These are phyloP conservation scores for Labrus mixtus DNA, from an alignment of 2,113 vertebrate species.

Conservation along the genomic window DNA sequence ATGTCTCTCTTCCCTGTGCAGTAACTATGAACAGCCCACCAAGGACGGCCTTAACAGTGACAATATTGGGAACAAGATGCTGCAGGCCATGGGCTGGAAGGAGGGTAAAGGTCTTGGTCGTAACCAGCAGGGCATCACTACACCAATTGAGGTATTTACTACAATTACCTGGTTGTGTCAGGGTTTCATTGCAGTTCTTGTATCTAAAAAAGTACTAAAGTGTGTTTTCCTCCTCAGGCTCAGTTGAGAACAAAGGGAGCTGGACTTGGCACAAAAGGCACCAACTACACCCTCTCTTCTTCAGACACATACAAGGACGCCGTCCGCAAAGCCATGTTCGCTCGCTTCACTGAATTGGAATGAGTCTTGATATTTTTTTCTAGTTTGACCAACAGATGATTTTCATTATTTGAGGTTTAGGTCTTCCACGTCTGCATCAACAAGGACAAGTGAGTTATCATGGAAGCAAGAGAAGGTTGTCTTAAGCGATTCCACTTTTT, in stretches of 20 bases:
- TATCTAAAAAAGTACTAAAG: not conserved
- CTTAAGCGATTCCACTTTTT: not conserved
- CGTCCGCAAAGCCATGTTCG: conserved; percentile 98
- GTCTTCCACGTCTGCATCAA: not conserved
- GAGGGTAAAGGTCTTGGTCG: conserved; percentile 96
- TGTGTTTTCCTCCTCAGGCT: conserved; percentile 82
- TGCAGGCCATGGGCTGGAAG: conserved; percentile 99
- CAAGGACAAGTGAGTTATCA: not conserved
- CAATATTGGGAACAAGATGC: conserved; percentile 99
- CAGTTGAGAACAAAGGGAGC: conserved; percentile 95
- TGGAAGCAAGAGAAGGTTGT: not conserved
- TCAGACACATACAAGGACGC: conserved; percentile 98
- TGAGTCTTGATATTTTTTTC: conserved; percentile 66
- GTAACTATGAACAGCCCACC: conserved; percentile 98
- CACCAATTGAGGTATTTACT: conserved; percentile 92
- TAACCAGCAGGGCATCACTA: conserved; percentile 97
- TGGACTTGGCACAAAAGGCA: conserved; percentile 95
- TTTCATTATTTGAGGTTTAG: not conserved
- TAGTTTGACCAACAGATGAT: not conserved
- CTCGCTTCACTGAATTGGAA: conserved; percentile 97
- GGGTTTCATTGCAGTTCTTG: not conserved
- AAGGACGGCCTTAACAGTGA: conserved; percentile 98
- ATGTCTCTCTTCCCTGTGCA: conserved; percentile 53
- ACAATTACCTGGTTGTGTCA: not conserved
- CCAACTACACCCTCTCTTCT: conserved; percentile 91